Percentiles rank a stretch among this genome's conserved stretches.
Evolutionary conservation across 2,888 invertebrate species (phyloP).

Genomic region (Andricus curvator): DNA sequence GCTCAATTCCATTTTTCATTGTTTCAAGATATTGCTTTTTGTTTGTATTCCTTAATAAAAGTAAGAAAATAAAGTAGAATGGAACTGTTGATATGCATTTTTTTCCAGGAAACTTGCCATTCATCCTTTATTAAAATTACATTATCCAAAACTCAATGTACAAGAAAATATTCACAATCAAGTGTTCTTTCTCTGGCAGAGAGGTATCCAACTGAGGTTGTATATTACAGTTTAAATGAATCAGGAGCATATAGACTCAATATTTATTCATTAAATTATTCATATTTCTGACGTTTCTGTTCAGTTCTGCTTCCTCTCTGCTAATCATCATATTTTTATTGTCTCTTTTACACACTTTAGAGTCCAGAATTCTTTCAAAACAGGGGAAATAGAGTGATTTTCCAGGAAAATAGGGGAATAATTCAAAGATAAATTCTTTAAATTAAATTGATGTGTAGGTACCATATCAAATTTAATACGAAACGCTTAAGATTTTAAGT

Average conservation of each 20-base stretch:
- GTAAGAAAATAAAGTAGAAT: neutral
- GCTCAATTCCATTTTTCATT: neutral
- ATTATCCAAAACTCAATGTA: neutral
- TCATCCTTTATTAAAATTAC: neutral
- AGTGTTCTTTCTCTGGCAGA: neutral
- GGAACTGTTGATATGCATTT: neutral
- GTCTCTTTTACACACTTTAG: no score
- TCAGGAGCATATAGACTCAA: neutral
- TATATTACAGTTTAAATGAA: neutral
- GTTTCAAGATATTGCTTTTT: neutral
- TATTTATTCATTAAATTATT: neutral
- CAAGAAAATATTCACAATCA: neutral
- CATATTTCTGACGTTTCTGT: neutral
- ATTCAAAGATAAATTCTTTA: no score
- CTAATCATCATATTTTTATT: neutral
- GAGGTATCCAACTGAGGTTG: neutral
- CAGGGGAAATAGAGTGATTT: no score
- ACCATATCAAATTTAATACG: no score
- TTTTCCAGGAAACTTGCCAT: neutral
- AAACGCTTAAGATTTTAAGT: no score
- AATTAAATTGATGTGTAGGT: no score
- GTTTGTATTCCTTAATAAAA: neutral
- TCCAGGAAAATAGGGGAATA: no score
- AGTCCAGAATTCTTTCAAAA: no score
- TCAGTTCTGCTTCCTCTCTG: neutral